Base-by-base conservation (phyloP, 2,888 invertebrate genomes). In the Drosophila birchii region DNA sequence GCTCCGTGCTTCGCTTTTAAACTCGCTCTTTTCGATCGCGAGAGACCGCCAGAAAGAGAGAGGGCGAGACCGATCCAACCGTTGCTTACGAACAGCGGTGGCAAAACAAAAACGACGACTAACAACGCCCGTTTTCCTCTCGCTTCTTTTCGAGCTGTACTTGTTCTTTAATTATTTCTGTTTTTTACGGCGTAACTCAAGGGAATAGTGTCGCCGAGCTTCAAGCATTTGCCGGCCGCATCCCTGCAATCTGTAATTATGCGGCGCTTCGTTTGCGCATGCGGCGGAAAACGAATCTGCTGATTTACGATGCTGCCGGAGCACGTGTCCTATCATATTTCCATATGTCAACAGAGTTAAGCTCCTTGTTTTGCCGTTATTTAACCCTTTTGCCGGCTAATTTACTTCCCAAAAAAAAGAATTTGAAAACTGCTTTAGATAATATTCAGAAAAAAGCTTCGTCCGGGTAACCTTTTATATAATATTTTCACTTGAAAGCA, bases 41-140 rank as follows among this genome's bases (percentile, higher is more conserved):
- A 38, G 51, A 39, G 32, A 39, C 34, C 36, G 41, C 16, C 56
- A 34, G 36, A 11, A 38, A 29, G 54, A 55, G 43, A 51, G 71
- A 11, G 23, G 11, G 23, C 20, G 69, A 51, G 72, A 57, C 43
- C 45, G 73, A 71, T 78, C 71, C 43, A 66, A 77, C 55, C 66
- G 78, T 80, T 87, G 88, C 80, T 81, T 89, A 90, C 89, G 88
- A 86, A 89, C 57, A 68, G 67, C 69, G 78, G 59, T 79, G 78
- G 60, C 90, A 89, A 88, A 89, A 90, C 90, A 90, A 86, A 90
- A 84, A 72, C 61, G 63, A 64, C 67, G 62, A 67, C 57, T 74
- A 83, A 49, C 88, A 85, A 89, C 81, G 81, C 78, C 82, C 85
- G 63, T 55, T 60, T 69, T 44, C 32, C 51, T 43, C 55, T 77